Base-by-base conservation (phyloP, 2,888 invertebrate genomes). In the Idaea aversata region DNA sequence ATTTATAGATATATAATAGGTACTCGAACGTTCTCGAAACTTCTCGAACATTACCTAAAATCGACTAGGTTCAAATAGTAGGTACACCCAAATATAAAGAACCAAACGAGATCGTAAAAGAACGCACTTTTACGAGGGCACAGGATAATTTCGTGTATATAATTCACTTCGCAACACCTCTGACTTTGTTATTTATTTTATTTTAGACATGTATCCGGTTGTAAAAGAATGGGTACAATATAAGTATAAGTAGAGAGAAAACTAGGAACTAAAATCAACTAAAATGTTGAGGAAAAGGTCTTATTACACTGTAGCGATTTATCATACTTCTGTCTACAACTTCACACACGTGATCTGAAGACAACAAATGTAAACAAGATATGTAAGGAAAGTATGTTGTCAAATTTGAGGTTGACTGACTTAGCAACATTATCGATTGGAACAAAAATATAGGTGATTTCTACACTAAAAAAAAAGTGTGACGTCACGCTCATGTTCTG, bases 61-160 rank as follows among this genome's bases (percentile, higher is more conserved):
- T 47, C 47, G 47, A 47, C 13, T 47, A 10, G 47, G 47, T 59
- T 2, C 63, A 68, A 68, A 69, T 72, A 74, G 69, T 70, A 72
- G 68, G 72, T 38, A 77, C 76, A 2, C 74, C n/a, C 38, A 47
- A 65, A 59, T 59, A 68, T 69, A 75, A 74, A 75, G 73, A 77
- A 77, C 73, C 75, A 75, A 81, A 77, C 76, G 75, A 68, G 76
- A 75, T 78, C 81, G 76, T 83, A 83, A 82, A 83, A 77, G 75
- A 67, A 75, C 75, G 71, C 47, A 66, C 75, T 78, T 80, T 82
- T 83, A 82, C 74, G 80, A 79, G 72, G 75, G 72, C 71, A 62
- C 70, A 65, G 67, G 74, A 80, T 83, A 77, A 81, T 80, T 77
- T 68, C 67, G 69, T 57, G 65, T 65, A 63, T 72, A 78, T 83